Evolutionary conservation across 2,113 vertebrate genomes (phyloP), one percentile per base, ranked within the genome.

Genomic region (Eurystomus gularis): DNA sequence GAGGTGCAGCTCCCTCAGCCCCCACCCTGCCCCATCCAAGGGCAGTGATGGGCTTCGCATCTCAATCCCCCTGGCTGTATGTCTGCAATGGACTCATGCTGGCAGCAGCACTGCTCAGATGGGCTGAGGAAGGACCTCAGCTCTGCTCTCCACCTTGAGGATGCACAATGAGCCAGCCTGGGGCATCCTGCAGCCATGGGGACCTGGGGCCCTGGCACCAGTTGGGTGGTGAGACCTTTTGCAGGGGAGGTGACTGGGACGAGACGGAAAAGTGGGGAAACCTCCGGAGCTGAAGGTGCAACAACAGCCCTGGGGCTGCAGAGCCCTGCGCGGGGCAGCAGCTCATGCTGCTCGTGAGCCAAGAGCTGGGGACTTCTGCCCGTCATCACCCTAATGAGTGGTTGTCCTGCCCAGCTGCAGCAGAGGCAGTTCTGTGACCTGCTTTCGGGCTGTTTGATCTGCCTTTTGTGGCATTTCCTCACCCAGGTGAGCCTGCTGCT

Each of bases 21-120:
- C 35, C 48, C 29, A 13, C 13, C 29, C 24, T 0, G 0, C 4
- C 6, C 18, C 18, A 13, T 12, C 77, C n/a, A 2, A 0, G 17
- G 44, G 28, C 19, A n/a, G 25, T 2, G 44, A 3, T 5, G 65
- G 3, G 20, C 66, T 61, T 31, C 9, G 55, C 29, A 10, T 40
- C 57, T 2, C 48, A 0, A 0, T 7, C 6, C 8, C n/a, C 7
- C 1, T 4, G 21, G 8, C n/a, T 1, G 0, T 5, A 13, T 3
- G 0, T 17, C 23, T 28, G 54, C 54, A 9, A 2, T 0, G 7
- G 7, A 21, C 33, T 75, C 58, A 2, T 4, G 1, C 39, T 23
- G 57, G n/a, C 39, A 13, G 14, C 46, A 44, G 70, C n/a, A 6
- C 19, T 4, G 35, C 54, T 40, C 7, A 2, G 23, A 7, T 3